Percentiles rank a stretch among this genome's conserved stretches.
These are phyloP conservation scores for Tyto alba DNA, from an alignment of 2,113 vertebrate genomes.

Conservation along the genomic window DNA sequence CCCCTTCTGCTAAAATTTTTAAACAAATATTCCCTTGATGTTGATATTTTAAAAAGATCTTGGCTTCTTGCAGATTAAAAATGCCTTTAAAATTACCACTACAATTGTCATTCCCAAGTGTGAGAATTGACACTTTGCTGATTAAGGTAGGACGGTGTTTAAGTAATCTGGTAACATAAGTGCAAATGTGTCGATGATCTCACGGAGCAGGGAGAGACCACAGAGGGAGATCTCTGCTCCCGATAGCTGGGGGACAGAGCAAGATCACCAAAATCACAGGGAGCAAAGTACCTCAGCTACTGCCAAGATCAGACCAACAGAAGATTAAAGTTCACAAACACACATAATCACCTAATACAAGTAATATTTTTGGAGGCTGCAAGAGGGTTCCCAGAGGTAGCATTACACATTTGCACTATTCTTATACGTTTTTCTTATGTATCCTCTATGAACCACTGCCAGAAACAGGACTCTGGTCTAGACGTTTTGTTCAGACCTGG, in stretches of 20 bases:
- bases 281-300: not conserved
- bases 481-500: not conserved
- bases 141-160: not conserved
- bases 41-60: not conserved
- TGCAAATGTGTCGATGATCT: constrained; percentile 54
- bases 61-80: not conserved
- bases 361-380: not conserved
- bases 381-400: not conserved
- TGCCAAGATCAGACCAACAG: not conserved
- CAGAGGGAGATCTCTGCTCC: not conserved
- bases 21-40: constrained; percentile 10
- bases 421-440: not conserved
- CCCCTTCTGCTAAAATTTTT: not conserved
- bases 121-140: constrained; percentile 7
- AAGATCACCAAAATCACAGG: fast-evolving
- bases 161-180: constrained; percentile 5
- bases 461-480: not conserved
- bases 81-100: not conserved
- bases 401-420: not conserved
- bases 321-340: not conserved
- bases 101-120: constrained; percentile 28
- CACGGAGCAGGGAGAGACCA: not conserved
- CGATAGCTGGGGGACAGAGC: not conserved
- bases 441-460: not conserved
- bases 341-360: not conserved